A percentile compares a stretch with the other conserved stretches of the same genome.
Conservation (phyloP, 1,140 invertebrate genomes). For the Phymorhynchus buccinoides region DNA sequence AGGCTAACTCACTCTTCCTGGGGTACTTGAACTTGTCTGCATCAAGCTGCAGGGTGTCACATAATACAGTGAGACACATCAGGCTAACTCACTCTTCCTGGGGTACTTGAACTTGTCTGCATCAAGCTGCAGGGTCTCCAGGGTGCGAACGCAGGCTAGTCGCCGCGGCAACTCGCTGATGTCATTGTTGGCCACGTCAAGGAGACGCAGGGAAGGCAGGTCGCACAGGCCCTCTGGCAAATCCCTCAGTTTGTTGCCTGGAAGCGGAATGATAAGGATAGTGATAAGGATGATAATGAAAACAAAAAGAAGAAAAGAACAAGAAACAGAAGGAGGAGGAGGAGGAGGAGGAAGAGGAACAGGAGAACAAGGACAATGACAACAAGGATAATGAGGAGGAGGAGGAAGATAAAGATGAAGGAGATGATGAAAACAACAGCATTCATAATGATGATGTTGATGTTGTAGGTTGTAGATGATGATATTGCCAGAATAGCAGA, state of each 20-base stretch:
- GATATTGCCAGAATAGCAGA: no score
- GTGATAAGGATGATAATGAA: no score
- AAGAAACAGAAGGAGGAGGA: no score
- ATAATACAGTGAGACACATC: no score
- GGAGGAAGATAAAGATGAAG: no score
- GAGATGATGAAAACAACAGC: no score
- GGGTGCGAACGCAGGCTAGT: constrained; percentile 58
- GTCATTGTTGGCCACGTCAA: constrained; percentile 62
- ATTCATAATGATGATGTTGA: no score
- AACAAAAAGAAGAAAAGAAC: no score
- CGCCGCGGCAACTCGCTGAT: constrained; percentile 54
- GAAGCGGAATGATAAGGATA: no score
- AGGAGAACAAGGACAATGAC: background rate
- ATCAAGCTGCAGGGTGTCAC: constrained; percentile 78
- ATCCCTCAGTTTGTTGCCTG: constrained; percentile 68
- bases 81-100: constrained; percentile 70
- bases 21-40: constrained; percentile 79
- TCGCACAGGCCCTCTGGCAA: constrained; percentile 64
- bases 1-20: constrained; percentile 71
- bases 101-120: constrained; percentile 79
- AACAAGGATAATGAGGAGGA: no score
- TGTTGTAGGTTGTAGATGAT: no score
- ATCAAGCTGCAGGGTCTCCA: constrained; percentile 77
- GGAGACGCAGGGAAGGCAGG: constrained; percentile 55
- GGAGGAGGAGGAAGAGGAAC: background rate